phyloP scores from a whole-genome alignment of 2,797 vertebrate genomes.

The Karalla daura region DNA sequence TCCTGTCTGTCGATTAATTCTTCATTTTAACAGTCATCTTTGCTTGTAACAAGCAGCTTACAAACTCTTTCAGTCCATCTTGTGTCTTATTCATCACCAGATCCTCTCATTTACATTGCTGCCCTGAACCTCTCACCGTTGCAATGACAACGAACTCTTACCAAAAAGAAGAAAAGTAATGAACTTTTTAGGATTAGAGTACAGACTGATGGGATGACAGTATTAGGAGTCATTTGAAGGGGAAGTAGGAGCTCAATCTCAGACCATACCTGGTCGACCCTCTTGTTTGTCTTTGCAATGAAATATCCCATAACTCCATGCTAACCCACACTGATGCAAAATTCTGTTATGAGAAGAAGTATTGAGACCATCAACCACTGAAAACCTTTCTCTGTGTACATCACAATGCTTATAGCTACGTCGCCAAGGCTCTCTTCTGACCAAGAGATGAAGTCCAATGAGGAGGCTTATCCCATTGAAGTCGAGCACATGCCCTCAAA shows the following conservation, averaged over 20 bases:
- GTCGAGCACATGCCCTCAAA: slow-evolving; percentile 82
- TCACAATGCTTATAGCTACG: slow-evolving; percentile 85
- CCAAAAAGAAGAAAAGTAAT: slow-evolving; percentile 61
- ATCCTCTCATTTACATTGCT: slow-evolving; percentile 76
- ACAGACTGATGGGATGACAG: slow-evolving; percentile 45
- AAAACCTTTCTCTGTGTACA: slow-evolving; percentile 88
- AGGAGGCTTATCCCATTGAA: slow-evolving; percentile 74
- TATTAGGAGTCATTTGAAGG: slow-evolving; percentile 49
- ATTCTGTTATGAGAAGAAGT: slow-evolving; percentile 79
- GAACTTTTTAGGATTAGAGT: slow-evolving; percentile 37
- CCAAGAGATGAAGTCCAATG: slow-evolving; percentile 69
- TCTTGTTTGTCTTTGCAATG: slow-evolving; percentile 87
- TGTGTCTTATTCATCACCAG: slow-evolving; percentile 75
- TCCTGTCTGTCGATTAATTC: slow-evolving; percentile 75
- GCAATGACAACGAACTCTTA: slow-evolving; percentile 79
- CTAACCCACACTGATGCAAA: slow-evolving; percentile 81
- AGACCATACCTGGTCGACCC: slow-evolving; percentile 85
- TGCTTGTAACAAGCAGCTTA: slow-evolving; percentile 74
- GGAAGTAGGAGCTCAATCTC: slow-evolving; percentile 63
- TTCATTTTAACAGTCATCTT: slow-evolving; percentile 81
- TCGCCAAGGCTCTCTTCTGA: slow-evolving; percentile 74
- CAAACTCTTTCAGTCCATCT: slow-evolving; percentile 79
- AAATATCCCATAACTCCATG: slow-evolving; percentile 84
- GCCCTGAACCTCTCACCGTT: slow-evolving; percentile 71
- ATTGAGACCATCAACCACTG: slow-evolving; percentile 82